These are phyloP conservation scores for Streblospio benedicti DNA, from an alignment of 1,140 invertebrate species.

Conservation along the genomic window DNA sequence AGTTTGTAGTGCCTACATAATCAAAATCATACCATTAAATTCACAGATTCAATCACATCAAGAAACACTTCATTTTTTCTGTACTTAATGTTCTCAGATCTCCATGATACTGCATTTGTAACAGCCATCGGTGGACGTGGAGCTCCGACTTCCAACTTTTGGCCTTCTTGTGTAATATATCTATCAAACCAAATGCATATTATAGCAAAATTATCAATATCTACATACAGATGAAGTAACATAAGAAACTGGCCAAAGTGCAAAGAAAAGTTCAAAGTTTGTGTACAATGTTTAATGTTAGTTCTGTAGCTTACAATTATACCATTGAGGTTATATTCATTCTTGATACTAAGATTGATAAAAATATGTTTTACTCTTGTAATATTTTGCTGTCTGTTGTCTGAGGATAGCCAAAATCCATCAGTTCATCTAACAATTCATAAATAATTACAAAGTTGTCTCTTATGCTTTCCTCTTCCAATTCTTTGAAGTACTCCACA, in stretches of 20 bases:
- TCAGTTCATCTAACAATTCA: slow-evolving; percentile 93
- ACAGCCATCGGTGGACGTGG: slow-evolving; percentile 96
- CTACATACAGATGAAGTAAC: not conserved
- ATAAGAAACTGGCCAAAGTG: too few relatives aligned
- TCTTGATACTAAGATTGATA: not conserved
- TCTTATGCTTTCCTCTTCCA: slow-evolving; percentile 97
- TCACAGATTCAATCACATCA: slow-evolving; percentile 99
- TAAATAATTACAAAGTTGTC: slow-evolving; percentile 99
- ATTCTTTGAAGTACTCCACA: slow-evolving; percentile 96
- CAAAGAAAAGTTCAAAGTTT: too few relatives aligned
- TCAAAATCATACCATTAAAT: slow-evolving; percentile 68
- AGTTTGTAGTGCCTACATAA: too few relatives aligned
- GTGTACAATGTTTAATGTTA: too few relatives aligned
- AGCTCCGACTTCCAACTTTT: slow-evolving; percentile 94
- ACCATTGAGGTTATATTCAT: not conserved
- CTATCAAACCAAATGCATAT: slow-evolving; percentile 27
- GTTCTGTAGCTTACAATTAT: too few relatives aligned
- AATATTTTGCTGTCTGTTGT: slow-evolving; percentile 98
- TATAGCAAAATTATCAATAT: slow-evolving; percentile 1
- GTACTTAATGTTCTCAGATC: slow-evolving; percentile 98
- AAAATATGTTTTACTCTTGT: slow-evolving; percentile 68
- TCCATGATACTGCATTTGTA: slow-evolving; percentile 98
- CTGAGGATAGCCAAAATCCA: slow-evolving; percentile 99
- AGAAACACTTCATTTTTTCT: slow-evolving; percentile 99
- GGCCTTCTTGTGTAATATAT: slow-evolving; percentile 88